Base-by-base conservation (phyloP, 2,113 vertebrate genomes). In the Dromaius novaehollandiae region DNA sequence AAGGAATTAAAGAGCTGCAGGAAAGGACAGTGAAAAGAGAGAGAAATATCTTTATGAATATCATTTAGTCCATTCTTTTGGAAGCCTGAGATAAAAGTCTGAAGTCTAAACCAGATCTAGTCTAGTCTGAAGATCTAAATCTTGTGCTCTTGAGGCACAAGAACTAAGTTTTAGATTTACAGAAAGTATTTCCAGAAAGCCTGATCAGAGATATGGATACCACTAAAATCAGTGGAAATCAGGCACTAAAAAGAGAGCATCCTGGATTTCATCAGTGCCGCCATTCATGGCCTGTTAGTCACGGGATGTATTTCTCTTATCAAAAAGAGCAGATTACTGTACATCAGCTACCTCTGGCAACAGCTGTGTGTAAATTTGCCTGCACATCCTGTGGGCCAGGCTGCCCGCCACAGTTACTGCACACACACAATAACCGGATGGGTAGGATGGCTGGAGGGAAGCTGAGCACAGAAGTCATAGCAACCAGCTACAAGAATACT, bases 361-460 rank as follows among this genome's bases (percentile, higher is more conserved):
- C 86, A 2, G 19, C 82, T 70, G 73, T 6, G 48, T 58, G 73
- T 26, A 21, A 75, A 46, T 25, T 76, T 84, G 89, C 86, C 19
- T 10, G 36, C 20, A 84, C 65, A 86, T 90, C 94, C 96, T 87
- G 93, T 32, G 77, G 83, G 60, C 68, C 73, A 46, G 22, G 0
- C 48, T 81, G 91, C 89, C 86, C 90, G 58, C 42, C 0, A 0
- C 0, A 0, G 61, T 21, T 6, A 11, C 88, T 2, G n/a, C 11
- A 68, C 3, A 1, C 0, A 18, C 82, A 97, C 96, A 94, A 95
- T 94, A 2, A 85, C 95, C 77, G 61, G 95, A 79, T 71, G 94
- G 94, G 83, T n/a, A 70, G 51, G 30, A 60, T 13, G 86, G 55
- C 89, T 75, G 83, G 18, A 64, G 86, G 91, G 80, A 89, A 92